These are phyloP conservation scores for Ibycter americanus DNA, from an alignment of 2,797 vertebrate genomes.

Conservation along the genomic window DNA sequence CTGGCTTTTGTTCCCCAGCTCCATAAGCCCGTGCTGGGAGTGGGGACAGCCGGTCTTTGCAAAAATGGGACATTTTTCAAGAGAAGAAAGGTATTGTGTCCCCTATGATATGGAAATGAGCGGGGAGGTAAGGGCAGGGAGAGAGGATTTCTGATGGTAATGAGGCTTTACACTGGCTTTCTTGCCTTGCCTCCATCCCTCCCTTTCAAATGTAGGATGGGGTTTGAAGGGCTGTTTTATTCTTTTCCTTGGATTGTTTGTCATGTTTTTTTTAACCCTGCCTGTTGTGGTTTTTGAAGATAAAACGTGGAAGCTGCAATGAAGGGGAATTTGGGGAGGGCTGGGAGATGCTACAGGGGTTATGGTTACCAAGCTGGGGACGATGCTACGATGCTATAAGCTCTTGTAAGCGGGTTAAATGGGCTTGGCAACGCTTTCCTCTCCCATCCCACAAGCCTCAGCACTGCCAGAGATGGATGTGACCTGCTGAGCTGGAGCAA, in stretches of 20 bases:
- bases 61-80: slow-evolving; percentile 30
- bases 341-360: background rate
- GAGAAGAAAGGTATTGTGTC: slow-evolving; percentile 32
- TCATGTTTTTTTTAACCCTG: background rate
- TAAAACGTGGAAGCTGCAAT: background rate
- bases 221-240: slow-evolving; percentile 42
- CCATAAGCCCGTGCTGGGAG: background rate
- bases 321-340: background rate
- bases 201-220: background rate
- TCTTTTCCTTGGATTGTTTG: slow-evolving; percentile 17
- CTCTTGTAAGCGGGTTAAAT: accelerated
- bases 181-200: background rate
- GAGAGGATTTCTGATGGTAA: slow-evolving; percentile 54
- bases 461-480: background rate
- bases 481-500: background rate
- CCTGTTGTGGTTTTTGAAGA: slow-evolving; percentile 2
- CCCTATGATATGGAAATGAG: slow-evolving; percentile 62
- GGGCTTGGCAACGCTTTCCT: background rate
- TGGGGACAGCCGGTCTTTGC: background rate
- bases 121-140: background rate
- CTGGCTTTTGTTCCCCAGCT: slow-evolving; percentile 11
- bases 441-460: background rate
- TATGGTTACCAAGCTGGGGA: background rate
- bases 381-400: background rate
- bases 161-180: slow-evolving; percentile 30